A percentile compares a stretch with the other conserved stretches of the same genome.
Evolutionary conservation across 1,140 invertebrate species (phyloP).

Genomic region (Babylonia areolata): DNA sequence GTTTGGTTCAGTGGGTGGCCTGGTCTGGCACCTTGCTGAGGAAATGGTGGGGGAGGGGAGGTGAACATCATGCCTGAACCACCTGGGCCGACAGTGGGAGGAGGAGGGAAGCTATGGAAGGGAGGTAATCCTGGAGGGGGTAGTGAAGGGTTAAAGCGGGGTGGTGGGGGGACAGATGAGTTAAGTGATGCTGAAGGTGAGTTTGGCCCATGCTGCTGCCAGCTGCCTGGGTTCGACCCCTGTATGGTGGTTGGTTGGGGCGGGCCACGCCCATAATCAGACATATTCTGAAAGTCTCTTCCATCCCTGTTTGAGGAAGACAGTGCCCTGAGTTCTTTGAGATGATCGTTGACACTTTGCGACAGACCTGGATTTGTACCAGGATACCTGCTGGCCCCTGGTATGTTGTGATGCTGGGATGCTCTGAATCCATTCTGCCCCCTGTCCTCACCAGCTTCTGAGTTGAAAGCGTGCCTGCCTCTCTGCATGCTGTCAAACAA

Average conservation of each 20-base stretch:
- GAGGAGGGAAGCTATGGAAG: neutral
- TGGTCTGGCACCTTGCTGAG: neutral
- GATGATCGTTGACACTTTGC: neutral
- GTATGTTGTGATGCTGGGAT: too few species aligned
- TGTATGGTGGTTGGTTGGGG: neutral
- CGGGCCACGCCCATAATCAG: neutral
- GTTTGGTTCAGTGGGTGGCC: neutral
- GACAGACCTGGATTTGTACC: neutral
- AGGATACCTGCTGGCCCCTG: neutral
- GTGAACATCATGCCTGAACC: neutral
- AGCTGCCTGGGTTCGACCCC: neutral
- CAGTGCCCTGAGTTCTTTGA: neutral
- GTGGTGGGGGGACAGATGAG: neutral
- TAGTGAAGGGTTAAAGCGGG: conserved; percentile 1
- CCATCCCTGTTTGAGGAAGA: neutral
- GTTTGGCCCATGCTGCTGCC: too few species aligned
- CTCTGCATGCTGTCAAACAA: neutral
- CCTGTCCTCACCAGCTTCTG: neutral
- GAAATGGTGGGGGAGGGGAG: conserved; percentile 13
- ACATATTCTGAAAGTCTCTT: neutral
- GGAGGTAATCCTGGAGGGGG: neutral
- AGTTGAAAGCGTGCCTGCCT: neutral
- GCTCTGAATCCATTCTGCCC: neutral
- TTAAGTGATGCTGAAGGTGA: neutral
- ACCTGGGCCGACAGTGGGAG: neutral